Conservation (phyloP, 2,888 invertebrate genomes). For the Nesidiocoris tenuis region DNA sequence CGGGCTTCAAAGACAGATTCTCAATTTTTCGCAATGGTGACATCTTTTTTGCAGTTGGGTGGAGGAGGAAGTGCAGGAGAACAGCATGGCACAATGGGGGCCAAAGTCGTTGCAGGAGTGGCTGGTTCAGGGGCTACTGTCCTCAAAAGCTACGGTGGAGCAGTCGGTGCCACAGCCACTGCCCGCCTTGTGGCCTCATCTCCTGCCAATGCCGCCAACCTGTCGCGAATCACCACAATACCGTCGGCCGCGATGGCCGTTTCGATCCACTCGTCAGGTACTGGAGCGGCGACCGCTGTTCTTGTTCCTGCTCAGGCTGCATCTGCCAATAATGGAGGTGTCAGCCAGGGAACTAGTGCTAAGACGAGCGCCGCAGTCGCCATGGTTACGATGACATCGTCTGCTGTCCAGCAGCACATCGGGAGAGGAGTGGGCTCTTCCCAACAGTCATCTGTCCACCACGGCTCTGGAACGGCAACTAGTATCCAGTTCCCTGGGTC, state of each 20-base stretch:
- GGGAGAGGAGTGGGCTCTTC: neutral
- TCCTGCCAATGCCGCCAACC: constrained; percentile 26
- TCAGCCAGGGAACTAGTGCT: neutral
- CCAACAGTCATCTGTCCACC: too few relatives aligned
- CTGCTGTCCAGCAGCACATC: neutral
- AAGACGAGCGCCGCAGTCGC: neutral
- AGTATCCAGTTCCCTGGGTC: constrained; percentile 22
- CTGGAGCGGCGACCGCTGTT: constrained; percentile 33
- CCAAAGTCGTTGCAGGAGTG: neutral
- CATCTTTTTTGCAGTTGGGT: too few relatives aligned
- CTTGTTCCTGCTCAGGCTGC: constrained; percentile 37
- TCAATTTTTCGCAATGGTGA: too few relatives aligned
- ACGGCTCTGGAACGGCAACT: neutral
- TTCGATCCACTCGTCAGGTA: constrained; percentile 36
- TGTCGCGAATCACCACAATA: constrained; percentile 46
- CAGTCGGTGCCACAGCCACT: neutral
- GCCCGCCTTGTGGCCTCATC: constrained; percentile 25
- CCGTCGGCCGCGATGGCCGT: constrained; percentile 45
- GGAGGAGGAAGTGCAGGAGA: too few relatives aligned
- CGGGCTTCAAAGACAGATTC: too few relatives aligned
- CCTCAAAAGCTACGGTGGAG: constrained; percentile 38
- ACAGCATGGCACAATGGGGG: neutral
- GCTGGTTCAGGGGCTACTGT: constrained; percentile 9
- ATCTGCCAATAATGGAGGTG: neutral
- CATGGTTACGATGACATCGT: neutral